Conservation (phyloP, 2,888 invertebrate species). For the Polietes domitor region DNA sequence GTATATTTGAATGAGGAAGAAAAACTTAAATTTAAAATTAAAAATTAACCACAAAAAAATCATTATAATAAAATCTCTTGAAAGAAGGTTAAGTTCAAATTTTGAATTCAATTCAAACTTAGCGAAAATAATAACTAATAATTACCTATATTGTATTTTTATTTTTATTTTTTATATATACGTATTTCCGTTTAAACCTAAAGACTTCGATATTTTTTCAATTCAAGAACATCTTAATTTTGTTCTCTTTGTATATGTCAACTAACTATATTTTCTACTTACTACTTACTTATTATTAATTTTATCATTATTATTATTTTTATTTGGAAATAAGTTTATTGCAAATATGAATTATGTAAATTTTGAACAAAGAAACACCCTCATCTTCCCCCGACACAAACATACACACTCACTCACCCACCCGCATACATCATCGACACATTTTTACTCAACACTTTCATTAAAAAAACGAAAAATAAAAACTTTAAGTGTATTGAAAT, state of each 20-base stretch:
- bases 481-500: constrained; percentile 6
- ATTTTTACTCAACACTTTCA: not conserved
- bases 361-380: constrained; percentile 16
- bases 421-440: not conserved
- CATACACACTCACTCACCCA: not conserved
- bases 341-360: constrained; percentile 1
- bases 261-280: not conserved
- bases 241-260: not conserved
- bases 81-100: constrained; percentile 53
- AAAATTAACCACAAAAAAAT: constrained; percentile 22
- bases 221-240: not conserved
- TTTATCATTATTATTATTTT: not conserved
- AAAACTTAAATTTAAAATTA: constrained; percentile 29
- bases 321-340: not conserved
- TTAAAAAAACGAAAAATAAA: constrained; percentile 15
- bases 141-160: not conserved
- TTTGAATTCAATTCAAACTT: constrained; percentile 65
- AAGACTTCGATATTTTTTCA: not conserved
- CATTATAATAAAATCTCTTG: not conserved
- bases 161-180: not conserved
- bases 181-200: constrained; percentile 19
- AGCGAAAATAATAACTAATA: constrained; percentile 37
- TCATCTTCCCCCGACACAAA: not conserved
- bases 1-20: constrained; percentile 52
- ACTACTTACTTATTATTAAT: not conserved